Base-by-base conservation (phyloP, 1,140 invertebrate species). In the Dinothrombium tinctorium region DNA sequence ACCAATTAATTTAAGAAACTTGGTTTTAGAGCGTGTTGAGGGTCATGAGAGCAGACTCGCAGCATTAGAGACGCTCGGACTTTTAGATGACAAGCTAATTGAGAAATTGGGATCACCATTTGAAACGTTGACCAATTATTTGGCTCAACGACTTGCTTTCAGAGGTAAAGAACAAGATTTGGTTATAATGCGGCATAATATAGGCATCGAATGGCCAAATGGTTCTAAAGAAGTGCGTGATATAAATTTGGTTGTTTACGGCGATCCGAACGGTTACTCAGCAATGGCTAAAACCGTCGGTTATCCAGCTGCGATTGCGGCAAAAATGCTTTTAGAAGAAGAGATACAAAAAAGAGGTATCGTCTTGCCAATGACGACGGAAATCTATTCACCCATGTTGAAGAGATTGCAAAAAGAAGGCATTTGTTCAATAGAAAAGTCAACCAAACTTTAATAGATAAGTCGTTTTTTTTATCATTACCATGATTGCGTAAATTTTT, bases 281-380 rank as follows among this genome's bases (percentile, higher is more conserved):
- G 94, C 92, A 4, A 98, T 99, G 94, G 83, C 90, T 1, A 74
- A 81, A 52, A 92, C 86, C 14, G 94, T 99, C 5, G 90, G 92
- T 4, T 76, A 89, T 52, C 90, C 92, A 0, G 73, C 82, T 4
- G 92, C 83, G 5, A 95, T 99, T 51, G 83, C 89, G 4, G 72
- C 82, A 0, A 87, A 92, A 60, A 98, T 99, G 92, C 69, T 98
- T 22, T 62, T 96, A 4, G 82, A 92, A 60, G 87, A 80, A 82
- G 90, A 95, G 62, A 94, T 96, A 52, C 87, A 95, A 61, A 71
- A 76, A 47, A 72, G 76, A 48, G 90, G 89, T n/a, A 74, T 86
- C 41, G 69, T 92, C 7, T 57, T 87, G 11, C 89, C 90, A 1
- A 77, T 94, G 45, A 71, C 75, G 0, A 69, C 72, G 0, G 81